Conservation (phyloP, 2,888 invertebrate species). For the Liopterus haemorrhoidalis region DNA sequence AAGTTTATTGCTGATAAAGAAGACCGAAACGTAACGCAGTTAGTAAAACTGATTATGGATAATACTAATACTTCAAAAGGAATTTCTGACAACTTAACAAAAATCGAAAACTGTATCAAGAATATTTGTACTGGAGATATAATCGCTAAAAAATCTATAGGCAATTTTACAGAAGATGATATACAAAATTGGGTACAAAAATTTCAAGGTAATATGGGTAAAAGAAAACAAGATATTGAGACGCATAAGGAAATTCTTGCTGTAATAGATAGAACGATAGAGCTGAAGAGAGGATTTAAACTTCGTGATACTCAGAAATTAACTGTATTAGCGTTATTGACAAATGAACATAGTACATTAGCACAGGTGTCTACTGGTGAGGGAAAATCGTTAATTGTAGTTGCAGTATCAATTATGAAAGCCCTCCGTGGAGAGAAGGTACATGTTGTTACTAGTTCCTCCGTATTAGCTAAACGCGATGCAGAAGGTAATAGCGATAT, state of each 20-base stretch:
- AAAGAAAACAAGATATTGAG: constrained; percentile 5
- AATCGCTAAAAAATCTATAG: too few species aligned
- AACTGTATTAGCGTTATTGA: constrained; percentile 31
- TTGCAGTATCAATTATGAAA: constrained; percentile 36
- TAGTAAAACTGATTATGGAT: constrained; percentile 24
- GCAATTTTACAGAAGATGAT: too few species aligned
- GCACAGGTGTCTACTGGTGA: constrained; percentile 42
- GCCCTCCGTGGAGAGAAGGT: constrained; percentile 35
- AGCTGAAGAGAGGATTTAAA: constrained; percentile 26
- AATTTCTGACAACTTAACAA: constrained; percentile 7
- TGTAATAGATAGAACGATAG: constrained; percentile 27
- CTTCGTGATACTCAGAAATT: constrained; percentile 34
- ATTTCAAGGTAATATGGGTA: too few species aligned
- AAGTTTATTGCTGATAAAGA: constrained; percentile 10
- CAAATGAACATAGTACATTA: constrained; percentile 28
- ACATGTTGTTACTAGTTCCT: constrained; percentile 40
- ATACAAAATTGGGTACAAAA: too few species aligned
- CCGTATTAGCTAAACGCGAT: constrained; percentile 38
- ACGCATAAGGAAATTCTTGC: constrained; percentile 16
- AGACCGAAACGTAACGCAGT: constrained; percentile 17
- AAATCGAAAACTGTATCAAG: constrained; percentile 11
- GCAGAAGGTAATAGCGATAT: constrained; percentile 29
- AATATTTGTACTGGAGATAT: constrained; percentile 10
- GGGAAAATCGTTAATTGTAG: constrained; percentile 41
- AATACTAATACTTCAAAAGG: constrained; percentile 23